A percentile compares a stretch with the other conserved stretches of the same genome.
Conservation (phyloP, 2,113 vertebrate genomes). For the Periophthalmodon schlosseri region DNA sequence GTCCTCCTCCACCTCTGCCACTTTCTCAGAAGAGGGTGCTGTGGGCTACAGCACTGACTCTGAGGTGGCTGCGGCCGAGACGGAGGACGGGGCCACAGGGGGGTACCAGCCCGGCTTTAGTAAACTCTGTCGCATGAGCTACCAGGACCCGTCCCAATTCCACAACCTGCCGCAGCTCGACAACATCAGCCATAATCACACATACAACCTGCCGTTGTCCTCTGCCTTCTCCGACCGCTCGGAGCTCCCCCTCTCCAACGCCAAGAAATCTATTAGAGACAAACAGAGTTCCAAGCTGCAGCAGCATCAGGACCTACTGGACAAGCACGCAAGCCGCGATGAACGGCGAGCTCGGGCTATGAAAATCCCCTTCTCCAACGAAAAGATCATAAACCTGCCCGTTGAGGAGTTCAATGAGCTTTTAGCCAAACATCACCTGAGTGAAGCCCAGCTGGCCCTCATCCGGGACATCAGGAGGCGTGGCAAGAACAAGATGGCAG, state of each 20-base stretch:
- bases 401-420: slow-evolving; percentile 99
- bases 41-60: slow-evolving; percentile 98
- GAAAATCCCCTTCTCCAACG: slow-evolving; percentile 98
- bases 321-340: slow-evolving; percentile 93
- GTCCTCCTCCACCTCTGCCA: slow-evolving; percentile 85
- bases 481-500: slow-evolving; percentile 99
- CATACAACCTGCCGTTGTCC: slow-evolving; percentile 90
- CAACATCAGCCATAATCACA: slow-evolving; percentile 93
- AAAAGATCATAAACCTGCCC: slow-evolving; percentile 96
- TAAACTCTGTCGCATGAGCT: slow-evolving; percentile 98
- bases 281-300: slow-evolving; percentile 78
- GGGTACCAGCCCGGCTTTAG: slow-evolving; percentile 94
- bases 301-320: slow-evolving; percentile 79
- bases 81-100: slow-evolving; percentile 91
- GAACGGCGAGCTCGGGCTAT: slow-evolving; percentile 92
- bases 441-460: slow-evolving; percentile 93
- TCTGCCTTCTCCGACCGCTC: slow-evolving; percentile 69
- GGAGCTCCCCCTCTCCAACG: slow-evolving; percentile 73
- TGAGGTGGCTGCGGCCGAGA: slow-evolving; percentile 82
- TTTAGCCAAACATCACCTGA: slow-evolving; percentile 94
- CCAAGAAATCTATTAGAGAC: slow-evolving; percentile 84
- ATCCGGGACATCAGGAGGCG: slow-evolving; percentile 94
- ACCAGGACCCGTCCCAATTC: slow-evolving; percentile 90
- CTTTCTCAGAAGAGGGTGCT: slow-evolving; percentile 95
- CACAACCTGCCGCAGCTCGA: slow-evolving; percentile 91